Base-by-base conservation (phyloP, 2,113 vertebrate genomes). In the Setophaga petechia region DNA sequence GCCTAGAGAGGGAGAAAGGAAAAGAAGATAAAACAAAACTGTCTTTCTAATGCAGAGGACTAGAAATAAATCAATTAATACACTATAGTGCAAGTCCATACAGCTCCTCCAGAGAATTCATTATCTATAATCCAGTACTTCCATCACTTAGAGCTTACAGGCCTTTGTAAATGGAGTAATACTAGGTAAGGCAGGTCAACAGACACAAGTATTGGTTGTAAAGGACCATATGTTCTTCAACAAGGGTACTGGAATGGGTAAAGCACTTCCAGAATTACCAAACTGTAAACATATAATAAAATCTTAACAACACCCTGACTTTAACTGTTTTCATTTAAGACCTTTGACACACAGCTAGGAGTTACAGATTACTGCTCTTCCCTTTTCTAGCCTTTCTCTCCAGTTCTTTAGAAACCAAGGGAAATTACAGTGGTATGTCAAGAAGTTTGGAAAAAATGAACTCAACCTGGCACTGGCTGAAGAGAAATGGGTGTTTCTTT, bases 391-490 rank as follows among this genome's bases (percentile, higher is more conserved):
- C 8, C 19, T 55, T 62, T 31, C 15, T 59, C 35, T 57, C 30
- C 68, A 58, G 14, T 8, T 59, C 30, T 63, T 90, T 11, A 30
- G 52, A 86, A 87, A 82, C 16, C 25, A 76, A 27, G 5, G 21
- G 31, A 25, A 91, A 77, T 51, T 73, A 87, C 39, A 71, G 65
- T 7, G 19, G 10, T 15, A n/a, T 27, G 18, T 31, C 75, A 87
- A 75, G 3, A 77, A 44, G 24, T 37, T 28, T n/a, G 17, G 21
- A 73, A 76, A 83, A 76, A 76, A 54, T 55, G 2, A 47, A 52
- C 87, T 85, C 96, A 96, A 99, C 99, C 98, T 99, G 99, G 97
- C 99, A 99, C 88, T 99, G 99, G 95, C 99, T 99, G 97, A 99
- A 99, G 92, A 99, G 98, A 96, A 99, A 99, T 0, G 99, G 99